These are phyloP conservation scores for Tanytarsus gracilentus DNA, from an alignment of 2,888 invertebrate genomes.

Conservation along the genomic window DNA sequence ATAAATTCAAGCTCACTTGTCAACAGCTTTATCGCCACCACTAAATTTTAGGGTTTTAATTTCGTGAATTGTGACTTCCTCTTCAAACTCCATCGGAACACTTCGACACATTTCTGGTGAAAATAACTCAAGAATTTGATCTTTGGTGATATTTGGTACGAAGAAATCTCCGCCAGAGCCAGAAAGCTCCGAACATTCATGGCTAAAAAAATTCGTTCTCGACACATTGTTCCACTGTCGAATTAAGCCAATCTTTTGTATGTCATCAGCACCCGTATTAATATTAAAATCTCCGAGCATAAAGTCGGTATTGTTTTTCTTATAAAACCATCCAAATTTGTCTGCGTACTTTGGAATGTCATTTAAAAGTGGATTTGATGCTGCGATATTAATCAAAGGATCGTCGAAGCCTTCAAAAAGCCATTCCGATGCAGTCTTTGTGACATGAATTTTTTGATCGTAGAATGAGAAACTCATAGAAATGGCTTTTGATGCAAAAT, in stretches of 20 bases:
- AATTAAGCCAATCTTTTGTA: slow-evolving; percentile 57
- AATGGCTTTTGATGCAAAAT: slow-evolving; percentile 49
- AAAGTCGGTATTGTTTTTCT: slow-evolving; percentile 16
- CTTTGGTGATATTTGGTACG: slow-evolving; percentile 54
- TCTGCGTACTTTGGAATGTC: slow-evolving; percentile 57
- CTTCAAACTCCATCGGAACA: slow-evolving; percentile 52
- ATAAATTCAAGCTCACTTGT: slow-evolving; percentile 47
- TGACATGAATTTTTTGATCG: slow-evolving; percentile 49
- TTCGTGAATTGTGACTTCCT: slow-evolving; percentile 49
- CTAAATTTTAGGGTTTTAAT: slow-evolving; percentile 59
- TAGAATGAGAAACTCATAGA: slow-evolving; percentile 52
- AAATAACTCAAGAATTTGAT: slow-evolving; percentile 52
- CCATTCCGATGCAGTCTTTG: slow-evolving; percentile 57
- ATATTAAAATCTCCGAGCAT: slow-evolving; percentile 62
- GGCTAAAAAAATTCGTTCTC: slow-evolving; percentile 46
- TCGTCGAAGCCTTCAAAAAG: slow-evolving; percentile 77
- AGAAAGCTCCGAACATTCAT: slow-evolving; percentile 51
- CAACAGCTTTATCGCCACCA: slow-evolving; percentile 56
- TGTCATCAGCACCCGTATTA: slow-evolving; percentile 56
- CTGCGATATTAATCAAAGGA: slow-evolving; percentile 57
- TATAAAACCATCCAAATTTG: slow-evolving; percentile 80
- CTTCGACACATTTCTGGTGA: slow-evolving; percentile 68
- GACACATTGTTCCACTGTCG: slow-evolving; percentile 62
- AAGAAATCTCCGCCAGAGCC: slow-evolving; percentile 77
- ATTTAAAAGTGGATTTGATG: slow-evolving; percentile 48